These are phyloP conservation scores for Pipra filicauda DNA, from an alignment of 2,113 vertebrate genomes.

Conservation along the genomic window DNA sequence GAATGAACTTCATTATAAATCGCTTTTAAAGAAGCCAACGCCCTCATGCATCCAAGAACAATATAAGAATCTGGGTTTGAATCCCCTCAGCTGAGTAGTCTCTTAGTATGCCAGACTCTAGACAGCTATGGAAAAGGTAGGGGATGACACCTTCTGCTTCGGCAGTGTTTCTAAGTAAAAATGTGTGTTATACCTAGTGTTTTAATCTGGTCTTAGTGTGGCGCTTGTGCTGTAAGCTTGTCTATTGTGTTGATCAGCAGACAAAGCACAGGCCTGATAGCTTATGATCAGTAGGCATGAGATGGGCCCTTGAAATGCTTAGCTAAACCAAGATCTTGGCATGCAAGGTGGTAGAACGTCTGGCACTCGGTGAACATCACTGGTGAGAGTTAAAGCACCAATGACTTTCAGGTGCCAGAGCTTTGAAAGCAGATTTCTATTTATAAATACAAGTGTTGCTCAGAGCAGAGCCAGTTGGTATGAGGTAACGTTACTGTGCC, in stretches of 20 bases:
- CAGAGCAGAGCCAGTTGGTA: neutral
- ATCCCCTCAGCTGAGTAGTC: neutral
- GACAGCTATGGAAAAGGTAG: neutral
- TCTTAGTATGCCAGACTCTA: neutral
- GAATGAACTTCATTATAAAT: neutral
- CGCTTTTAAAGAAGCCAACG: neutral
- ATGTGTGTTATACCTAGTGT: neutral
- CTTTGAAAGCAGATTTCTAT: neutral
- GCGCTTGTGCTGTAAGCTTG: neutral
- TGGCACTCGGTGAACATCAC: neutral
- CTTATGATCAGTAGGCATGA: neutral
- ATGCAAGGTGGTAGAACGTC: fast-evolving
- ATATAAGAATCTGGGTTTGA: neutral
- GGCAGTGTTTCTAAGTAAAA: neutral
- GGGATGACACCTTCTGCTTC: neutral
- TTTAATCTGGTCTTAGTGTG: neutral
- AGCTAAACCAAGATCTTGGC: neutral
- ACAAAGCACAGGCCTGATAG: neutral
- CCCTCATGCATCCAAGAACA: neutral
- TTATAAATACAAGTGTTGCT: neutral
- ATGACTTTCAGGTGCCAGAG: neutral
- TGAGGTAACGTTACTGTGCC: neutral
- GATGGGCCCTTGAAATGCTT: neutral
- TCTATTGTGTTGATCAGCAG: neutral
- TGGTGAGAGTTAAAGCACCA: neutral